Percentiles rank a stretch among this genome's conserved stretches.
Evolutionary conservation across 2,797 vertebrate species (phyloP).

Genomic region (Triplophysa yarkandensis): DNA sequence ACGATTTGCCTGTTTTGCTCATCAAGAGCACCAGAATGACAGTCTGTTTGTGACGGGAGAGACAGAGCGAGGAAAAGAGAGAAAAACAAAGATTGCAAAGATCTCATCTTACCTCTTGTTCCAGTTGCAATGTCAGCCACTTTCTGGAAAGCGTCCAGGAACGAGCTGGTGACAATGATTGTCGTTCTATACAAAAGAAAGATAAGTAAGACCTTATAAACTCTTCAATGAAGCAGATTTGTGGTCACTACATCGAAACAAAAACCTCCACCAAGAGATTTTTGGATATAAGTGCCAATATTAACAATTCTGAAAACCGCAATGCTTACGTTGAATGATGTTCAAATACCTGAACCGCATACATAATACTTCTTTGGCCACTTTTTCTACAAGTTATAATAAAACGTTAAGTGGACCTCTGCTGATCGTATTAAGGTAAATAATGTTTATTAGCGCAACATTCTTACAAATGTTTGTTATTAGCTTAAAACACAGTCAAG

Average conservation of each 20-base stretch:
- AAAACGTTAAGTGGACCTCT: background rate
- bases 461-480: background rate
- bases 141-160: slow-evolving; percentile 85
- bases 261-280: slow-evolving; percentile 26
- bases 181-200: slow-evolving; percentile 71
- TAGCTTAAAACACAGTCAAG: slow-evolving; percentile 4
- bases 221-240: background rate
- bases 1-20: slow-evolving; percentile 24
- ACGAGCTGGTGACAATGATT: slow-evolving; percentile 78
- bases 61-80: background rate
- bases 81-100: slow-evolving; percentile 5
- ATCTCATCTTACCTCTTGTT: slow-evolving; percentile 74
- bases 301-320: background rate
- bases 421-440: background rate
- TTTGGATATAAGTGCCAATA: background rate
- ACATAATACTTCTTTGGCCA: no score
- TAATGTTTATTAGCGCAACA: background rate
- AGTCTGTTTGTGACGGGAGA: background rate
- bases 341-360: slow-evolving; percentile 3
- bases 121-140: slow-evolving; percentile 84
- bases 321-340: background rate
- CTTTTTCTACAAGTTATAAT: no score
- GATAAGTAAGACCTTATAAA: slow-evolving; percentile 14
- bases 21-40: slow-evolving; percentile 12
- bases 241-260: slow-evolving; percentile 12